These are phyloP conservation scores for Rosalia funebris DNA, from an alignment of 2,888 invertebrate species.

Conservation along the genomic window DNA sequence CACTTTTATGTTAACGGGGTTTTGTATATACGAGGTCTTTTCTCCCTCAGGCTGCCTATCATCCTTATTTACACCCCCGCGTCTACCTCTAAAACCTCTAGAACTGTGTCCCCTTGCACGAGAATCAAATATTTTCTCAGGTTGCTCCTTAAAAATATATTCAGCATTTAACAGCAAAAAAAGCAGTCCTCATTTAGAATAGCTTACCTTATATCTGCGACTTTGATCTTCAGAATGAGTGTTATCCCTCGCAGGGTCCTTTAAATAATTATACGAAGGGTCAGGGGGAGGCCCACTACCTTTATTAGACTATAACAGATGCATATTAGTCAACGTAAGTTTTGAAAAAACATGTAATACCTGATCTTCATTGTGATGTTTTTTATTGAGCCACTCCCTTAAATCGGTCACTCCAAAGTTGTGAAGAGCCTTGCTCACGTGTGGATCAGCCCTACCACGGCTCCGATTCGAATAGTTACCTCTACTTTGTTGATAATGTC, in stretches of 20 bases:
- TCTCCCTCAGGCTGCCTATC: not conserved
- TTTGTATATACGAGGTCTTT: slow-evolving; percentile 33
- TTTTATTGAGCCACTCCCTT: slow-evolving; percentile 48
- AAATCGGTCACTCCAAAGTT: slow-evolving; percentile 49
- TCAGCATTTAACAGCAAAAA: too few relatives aligned
- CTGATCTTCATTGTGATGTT: slow-evolving; percentile 41
- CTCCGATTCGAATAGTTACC: slow-evolving; percentile 21
- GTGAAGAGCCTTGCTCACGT: slow-evolving; percentile 45
- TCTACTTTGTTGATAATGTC: slow-evolving; percentile 20
- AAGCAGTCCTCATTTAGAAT: too few relatives aligned
- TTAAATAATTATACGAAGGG: slow-evolving; percentile 53
- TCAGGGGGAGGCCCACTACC: slow-evolving; percentile 50
- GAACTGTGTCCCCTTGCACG: slow-evolving; percentile 16
- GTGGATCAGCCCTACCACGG: slow-evolving; percentile 30
- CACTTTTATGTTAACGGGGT: slow-evolving; percentile 53
- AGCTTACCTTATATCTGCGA: slow-evolving; percentile 23
- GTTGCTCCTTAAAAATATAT: slow-evolving; percentile 15
- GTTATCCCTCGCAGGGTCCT: slow-evolving; percentile 50
- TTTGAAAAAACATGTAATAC: slow-evolving; percentile 10
- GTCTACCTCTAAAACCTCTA: slow-evolving; percentile 28
- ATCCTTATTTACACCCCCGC: not conserved
- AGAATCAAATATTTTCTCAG: not conserved
- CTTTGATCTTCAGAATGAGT: not conserved
- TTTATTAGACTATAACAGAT: slow-evolving; percentile 27
- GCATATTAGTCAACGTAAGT: not conserved